Conservation (phyloP, 2,797 vertebrate genomes). For the Cirrhinus mrigala region DNA sequence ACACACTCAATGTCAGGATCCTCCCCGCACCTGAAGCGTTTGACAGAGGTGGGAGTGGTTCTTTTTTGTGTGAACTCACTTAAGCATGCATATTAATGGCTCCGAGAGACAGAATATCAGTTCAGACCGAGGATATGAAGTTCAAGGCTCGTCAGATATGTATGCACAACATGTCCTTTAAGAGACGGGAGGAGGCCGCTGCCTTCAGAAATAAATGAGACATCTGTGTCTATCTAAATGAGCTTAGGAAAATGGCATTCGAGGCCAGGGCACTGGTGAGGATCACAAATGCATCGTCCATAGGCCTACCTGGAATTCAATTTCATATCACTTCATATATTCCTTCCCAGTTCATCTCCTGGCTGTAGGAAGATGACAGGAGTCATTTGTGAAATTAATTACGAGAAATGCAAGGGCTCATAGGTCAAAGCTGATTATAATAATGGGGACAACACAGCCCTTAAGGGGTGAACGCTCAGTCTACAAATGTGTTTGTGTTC, state of each 20-base stretch:
- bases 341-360: slow-evolving; percentile 44
- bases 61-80: not conserved
- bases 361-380: slow-evolving; percentile 43
- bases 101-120: not conserved
- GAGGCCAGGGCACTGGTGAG: slow-evolving; percentile 39
- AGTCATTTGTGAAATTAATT: slow-evolving; percentile 60
- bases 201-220: slow-evolving; percentile 53
- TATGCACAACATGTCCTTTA: slow-evolving; percentile 53
- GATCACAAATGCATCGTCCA: slow-evolving; percentile 50
- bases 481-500: slow-evolving; percentile 40
- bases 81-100: slow-evolving; percentile 40
- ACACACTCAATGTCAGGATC: slow-evolving; percentile 30
- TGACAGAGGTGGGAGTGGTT: slow-evolving; percentile 1
- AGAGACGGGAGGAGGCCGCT: slow-evolving; percentile 42
- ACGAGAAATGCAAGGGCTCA: slow-evolving; percentile 38
- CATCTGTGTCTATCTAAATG: slow-evolving; percentile 59
- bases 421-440: slow-evolving; percentile 49
- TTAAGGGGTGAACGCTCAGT: not conserved
- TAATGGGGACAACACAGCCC: slow-evolving; percentile 31
- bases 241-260: slow-evolving; percentile 55
- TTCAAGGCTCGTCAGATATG: slow-evolving; percentile 38
- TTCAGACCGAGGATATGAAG: slow-evolving; percentile 39
- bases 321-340: slow-evolving; percentile 51
- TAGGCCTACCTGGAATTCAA: slow-evolving; percentile 28
- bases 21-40: slow-evolving; percentile 21